A percentile compares a stretch with the other conserved stretches of the same genome.
Evolutionary conservation across 2,113 vertebrate genomes (phyloP).

Genomic region (Xiphophorus couchianus): DNA sequence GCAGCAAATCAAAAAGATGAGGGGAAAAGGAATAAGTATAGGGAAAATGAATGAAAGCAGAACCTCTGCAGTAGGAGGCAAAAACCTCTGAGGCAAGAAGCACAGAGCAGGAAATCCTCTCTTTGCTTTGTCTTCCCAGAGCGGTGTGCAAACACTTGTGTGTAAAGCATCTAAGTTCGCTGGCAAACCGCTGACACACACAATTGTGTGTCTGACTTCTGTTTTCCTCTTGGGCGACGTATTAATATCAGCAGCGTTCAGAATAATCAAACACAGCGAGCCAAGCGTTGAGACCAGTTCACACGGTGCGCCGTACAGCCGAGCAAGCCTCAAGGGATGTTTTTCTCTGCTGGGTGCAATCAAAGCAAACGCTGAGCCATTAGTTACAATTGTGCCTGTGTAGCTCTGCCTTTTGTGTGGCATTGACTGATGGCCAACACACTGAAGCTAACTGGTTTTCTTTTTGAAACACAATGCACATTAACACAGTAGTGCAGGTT

Average conservation of each 20-base stretch:
- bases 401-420: constrained; percentile 57
- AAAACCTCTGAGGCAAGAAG: constrained; percentile 34
- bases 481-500: constrained; percentile 26
- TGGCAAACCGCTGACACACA: constrained; percentile 61
- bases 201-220: constrained; percentile 28
- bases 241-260: constrained; percentile 71
- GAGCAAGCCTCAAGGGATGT: constrained; percentile 35
- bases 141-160: not conserved
- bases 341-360: constrained; percentile 62
- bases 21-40: constrained; percentile 23
- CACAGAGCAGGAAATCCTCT: constrained; percentile 39
- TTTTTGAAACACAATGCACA: constrained; percentile 36
- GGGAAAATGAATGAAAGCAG: constrained; percentile 35
- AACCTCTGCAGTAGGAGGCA: constrained; percentile 24
- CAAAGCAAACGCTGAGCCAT: constrained; percentile 67
- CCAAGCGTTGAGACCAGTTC: constrained; percentile 56
- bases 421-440: constrained; percentile 68
- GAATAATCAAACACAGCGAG: constrained; percentile 74
- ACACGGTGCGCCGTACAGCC: constrained; percentile 12
- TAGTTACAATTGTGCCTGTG: constrained; percentile 63
- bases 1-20: constrained; percentile 46
- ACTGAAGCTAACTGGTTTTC: constrained; percentile 20
- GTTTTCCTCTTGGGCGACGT: constrained; percentile 48
- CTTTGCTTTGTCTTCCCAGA: constrained; percentile 33
- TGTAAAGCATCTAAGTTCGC: constrained; percentile 11